These are phyloP conservation scores for Malthinus flaveolus DNA, from an alignment of 2,888 invertebrate species.

Conservation along the genomic window DNA sequence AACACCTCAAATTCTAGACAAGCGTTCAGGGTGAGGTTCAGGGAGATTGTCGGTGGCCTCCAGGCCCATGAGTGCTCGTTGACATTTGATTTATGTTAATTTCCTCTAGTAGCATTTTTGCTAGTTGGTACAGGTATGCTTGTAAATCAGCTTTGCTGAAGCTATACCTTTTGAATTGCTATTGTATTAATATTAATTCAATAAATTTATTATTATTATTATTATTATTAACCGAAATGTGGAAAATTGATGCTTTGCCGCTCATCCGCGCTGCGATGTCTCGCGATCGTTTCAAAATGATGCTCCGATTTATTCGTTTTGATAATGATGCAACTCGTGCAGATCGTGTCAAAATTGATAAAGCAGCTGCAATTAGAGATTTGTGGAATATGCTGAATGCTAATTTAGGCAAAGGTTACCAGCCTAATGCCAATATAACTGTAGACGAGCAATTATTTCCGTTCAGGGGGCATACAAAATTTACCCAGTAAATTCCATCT, in stretches of 20 bases:
- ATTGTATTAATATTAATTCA: no score
- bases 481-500: conserved; percentile 23
- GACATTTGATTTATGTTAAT: no score
- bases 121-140: no score
- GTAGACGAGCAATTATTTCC: conserved; percentile 20
- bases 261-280: conserved; percentile 10
- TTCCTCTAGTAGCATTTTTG: no score
- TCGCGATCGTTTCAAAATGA: conserved; percentile 13
- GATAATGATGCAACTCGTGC: conserved; percentile 12
- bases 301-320: conserved; percentile 21
- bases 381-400: conserved; percentile 20
- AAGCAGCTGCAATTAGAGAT: conserved; percentile 16
- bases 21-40: no score
- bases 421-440: conserved; percentile 14
- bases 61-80: no score
- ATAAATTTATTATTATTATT: no score
- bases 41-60: no score
- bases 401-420: conserved; percentile 10
- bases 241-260: conserved; percentile 11
- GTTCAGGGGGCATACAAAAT: conserved; percentile 12
- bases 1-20: no score
- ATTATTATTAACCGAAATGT: no score
- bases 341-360: conserved; percentile 15
- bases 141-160: no score
- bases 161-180: no score